Percentiles rank a stretch among this genome's conserved stretches.
Evolutionary conservation across 2,888 invertebrate genomes (phyloP).

Genomic region (Andrena chrysosceles): DNA sequence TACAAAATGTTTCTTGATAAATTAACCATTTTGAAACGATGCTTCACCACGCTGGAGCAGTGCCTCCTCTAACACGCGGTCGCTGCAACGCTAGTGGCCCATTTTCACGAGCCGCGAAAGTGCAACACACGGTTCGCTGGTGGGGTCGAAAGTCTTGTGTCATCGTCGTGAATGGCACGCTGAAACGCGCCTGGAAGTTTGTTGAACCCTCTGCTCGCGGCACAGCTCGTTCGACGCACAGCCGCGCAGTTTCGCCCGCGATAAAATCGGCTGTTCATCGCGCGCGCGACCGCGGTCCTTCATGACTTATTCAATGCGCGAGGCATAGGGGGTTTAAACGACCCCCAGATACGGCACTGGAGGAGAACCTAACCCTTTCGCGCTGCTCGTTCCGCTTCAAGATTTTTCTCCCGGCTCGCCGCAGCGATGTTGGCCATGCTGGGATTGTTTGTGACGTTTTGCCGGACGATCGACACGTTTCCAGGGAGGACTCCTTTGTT

Average conservation of each 20-base stretch:
- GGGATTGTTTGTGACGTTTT: not conserved
- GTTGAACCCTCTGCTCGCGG: constrained; percentile 46
- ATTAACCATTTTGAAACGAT: too few species aligned
- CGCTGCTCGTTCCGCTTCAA: not conserved
- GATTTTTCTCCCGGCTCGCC: constrained; percentile 8
- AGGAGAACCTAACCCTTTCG: constrained; percentile 3
- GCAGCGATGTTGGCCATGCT: not conserved
- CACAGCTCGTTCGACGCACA: constrained; percentile 41
- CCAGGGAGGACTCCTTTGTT: too few species aligned
- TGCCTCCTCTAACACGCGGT: not conserved
- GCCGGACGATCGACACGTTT: not conserved
- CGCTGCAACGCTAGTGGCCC: constrained; percentile 21
- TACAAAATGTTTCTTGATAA: too few species aligned
- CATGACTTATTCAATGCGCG: constrained; percentile 47
- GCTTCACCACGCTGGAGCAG: too few species aligned
- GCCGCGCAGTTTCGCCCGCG: constrained; percentile 46
- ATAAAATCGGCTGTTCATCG: constrained; percentile 51
- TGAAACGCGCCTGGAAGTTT: constrained; percentile 47
- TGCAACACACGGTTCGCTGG: constrained; percentile 34
- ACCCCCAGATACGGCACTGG: constrained; percentile 18
- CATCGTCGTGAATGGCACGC: constrained; percentile 55
- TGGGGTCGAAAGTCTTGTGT: constrained; percentile 48
- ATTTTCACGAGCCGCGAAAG: constrained; percentile 49
- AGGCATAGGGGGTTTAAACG: constrained; percentile 5
- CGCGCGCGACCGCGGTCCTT: constrained; percentile 29